phyloP scores from a whole-genome alignment of 2,797 vertebrate genomes.

The Ambastaia sidthimunki region DNA sequence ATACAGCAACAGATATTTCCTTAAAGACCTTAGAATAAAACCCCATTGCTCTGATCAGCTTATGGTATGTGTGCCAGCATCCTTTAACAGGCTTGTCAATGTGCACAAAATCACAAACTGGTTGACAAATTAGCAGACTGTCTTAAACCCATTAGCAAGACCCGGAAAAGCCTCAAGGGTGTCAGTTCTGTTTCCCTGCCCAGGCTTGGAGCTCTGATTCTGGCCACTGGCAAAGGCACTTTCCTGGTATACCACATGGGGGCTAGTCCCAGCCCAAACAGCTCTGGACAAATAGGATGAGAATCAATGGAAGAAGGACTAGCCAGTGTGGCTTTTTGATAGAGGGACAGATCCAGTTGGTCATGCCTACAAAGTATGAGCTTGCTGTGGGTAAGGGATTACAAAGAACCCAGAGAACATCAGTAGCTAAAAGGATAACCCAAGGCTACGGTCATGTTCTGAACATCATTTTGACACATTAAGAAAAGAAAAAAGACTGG shows the following conservation, averaged over 20 bases:
- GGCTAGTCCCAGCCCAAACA: slow-evolving; percentile 54
- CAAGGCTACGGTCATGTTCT: slow-evolving; percentile 27
- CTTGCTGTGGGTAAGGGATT: slow-evolving; percentile 63
- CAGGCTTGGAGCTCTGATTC: slow-evolving; percentile 54
- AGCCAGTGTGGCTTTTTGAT: slow-evolving; percentile 66
- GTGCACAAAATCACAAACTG: slow-evolving; percentile 61
- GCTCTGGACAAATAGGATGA: slow-evolving; percentile 72
- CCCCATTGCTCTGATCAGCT: slow-evolving; percentile 39
- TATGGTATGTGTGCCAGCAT: slow-evolving; percentile 37
- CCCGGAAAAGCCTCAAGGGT: slow-evolving; percentile 61
- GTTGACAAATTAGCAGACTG: slow-evolving; percentile 71
- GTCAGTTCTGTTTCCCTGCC: slow-evolving; percentile 55
- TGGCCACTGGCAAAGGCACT: slow-evolving; percentile 31
- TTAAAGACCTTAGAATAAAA: slow-evolving; percentile 37
- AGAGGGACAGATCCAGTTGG: slow-evolving; percentile 69
- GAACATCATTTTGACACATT: neutral
- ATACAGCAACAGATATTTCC: slow-evolving; percentile 36
- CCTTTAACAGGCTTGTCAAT: slow-evolving; percentile 56
- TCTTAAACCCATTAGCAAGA: slow-evolving; percentile 70
- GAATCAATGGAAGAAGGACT: slow-evolving; percentile 57
- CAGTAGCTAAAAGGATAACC: slow-evolving; percentile 57
- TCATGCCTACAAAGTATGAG: slow-evolving; percentile 66
- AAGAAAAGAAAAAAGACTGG: neutral
- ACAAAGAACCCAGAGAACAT: slow-evolving; percentile 66
- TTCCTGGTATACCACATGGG: slow-evolving; percentile 34